Evolutionary conservation across 2,797 vertebrate genomes (phyloP), one percentile per base, ranked within the genome.

Genomic region (Gadopsis marmoratus): DNA sequence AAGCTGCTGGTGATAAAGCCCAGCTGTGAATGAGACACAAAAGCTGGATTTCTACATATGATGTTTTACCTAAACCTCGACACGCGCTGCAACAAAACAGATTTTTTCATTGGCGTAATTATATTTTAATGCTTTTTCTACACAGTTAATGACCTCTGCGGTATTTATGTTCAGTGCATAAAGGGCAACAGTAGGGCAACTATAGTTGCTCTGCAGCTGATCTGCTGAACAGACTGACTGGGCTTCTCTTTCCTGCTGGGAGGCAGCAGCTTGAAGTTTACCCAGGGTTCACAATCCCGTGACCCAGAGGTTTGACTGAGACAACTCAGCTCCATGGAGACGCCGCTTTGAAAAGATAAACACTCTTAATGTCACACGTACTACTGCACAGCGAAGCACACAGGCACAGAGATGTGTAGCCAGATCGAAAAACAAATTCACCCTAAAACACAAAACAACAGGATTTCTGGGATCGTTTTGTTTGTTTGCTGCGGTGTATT

Each of bases 311-410:
- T 86, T 83, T 85, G 79, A 90, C 86, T 31, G 35, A 66, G 76
- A 75, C 75, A 67, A 61, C 82, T 83, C 84, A 86, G 81, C 91
- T 89, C 91, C 92, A 91, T 91, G 92, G 91, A 91, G 86, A 93
- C 71, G 21, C 29, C 6, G 58, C 86, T 88, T 83, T 91, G 84
- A 89, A 86, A 85, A 73, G 81, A 88, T 70, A 91, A 93, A 91
- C 84, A 90, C 73, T 56, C 76, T 21, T 17, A 74, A 71, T 50
- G 74, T 81, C 72, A 63, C 79, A 88, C 78, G 47, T 4, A 35
- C 59, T 23, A 3, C 47, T 16, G 67, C 74, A 71, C 47, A 64
- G 60, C 19, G 14, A 79, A 56, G 58, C 61, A 69, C 55, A 55
- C 47, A 7, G 7, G 23, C 35, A 68, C 23, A 50, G 8, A 43